These are phyloP conservation scores for Erythrocebus patas DNA, from an alignment of 2,113 vertebrate species.

Conservation along the genomic window DNA sequence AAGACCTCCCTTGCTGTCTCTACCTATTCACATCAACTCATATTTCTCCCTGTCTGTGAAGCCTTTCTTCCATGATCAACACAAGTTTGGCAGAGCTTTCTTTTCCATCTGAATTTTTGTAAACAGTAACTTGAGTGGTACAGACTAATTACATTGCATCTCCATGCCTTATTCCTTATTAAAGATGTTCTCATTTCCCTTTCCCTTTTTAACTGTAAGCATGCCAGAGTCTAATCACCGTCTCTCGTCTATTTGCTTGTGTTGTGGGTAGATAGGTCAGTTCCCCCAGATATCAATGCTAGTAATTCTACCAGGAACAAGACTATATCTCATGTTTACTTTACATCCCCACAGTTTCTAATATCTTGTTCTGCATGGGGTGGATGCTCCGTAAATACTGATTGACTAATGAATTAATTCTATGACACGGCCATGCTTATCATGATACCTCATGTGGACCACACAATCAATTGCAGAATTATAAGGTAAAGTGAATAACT, in stretches of 20 bases:
- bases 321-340: background rate
- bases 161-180: background rate
- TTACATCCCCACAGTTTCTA: background rate
- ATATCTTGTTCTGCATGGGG: background rate
- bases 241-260: background rate
- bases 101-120: slow-evolving; percentile 4
- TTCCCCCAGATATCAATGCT: background rate
- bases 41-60: background rate
- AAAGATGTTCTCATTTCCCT: background rate
- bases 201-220: background rate
- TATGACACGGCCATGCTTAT: background rate
- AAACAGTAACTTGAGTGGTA: background rate
- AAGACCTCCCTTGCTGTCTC: background rate
- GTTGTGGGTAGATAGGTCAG: background rate
- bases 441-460: background rate
- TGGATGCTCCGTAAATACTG: background rate
- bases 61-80: background rate
- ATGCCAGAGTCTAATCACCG: background rate
- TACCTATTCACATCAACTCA: background rate
- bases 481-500: background rate
- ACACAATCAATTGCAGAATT: background rate
- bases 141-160: background rate
- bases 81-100: background rate
- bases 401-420: background rate
- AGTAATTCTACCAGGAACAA: background rate